Conservation (phyloP, 2,113 vertebrate species). For the Crotalus tigris region DNA sequence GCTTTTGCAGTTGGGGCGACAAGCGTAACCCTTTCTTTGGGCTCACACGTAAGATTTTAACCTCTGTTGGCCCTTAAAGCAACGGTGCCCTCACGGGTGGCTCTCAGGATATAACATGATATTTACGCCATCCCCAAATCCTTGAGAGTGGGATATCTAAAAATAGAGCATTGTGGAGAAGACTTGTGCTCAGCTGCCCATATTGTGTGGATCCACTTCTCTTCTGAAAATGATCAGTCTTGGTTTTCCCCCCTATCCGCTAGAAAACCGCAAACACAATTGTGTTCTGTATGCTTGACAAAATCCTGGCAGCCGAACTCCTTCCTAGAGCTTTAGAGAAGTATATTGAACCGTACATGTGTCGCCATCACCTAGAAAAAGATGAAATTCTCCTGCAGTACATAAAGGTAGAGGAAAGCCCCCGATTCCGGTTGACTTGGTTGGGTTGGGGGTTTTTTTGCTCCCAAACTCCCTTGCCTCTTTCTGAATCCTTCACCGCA, state of each 20-base stretch:
- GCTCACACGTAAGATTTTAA: background rate
- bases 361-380: slow-evolving; percentile 79
- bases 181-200: background rate
- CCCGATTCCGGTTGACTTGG: background rate
- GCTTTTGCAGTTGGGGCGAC: background rate
- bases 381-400: slow-evolving; percentile 89
- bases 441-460: background rate
- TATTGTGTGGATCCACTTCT: background rate
- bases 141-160: background rate
- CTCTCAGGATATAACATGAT: background rate
- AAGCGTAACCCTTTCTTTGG: background rate
- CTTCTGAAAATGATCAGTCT: background rate
- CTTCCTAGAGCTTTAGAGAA: slow-evolving; percentile 80
- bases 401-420: slow-evolving; percentile 78
- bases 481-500: background rate
- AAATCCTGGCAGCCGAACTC: slow-evolving; percentile 87
- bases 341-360: slow-evolving; percentile 80
- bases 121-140: background rate
- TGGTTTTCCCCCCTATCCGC: background rate
- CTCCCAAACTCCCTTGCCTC: rapidly evolving
- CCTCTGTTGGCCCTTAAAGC: background rate
- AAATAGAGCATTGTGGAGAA: background rate
- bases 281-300: slow-evolving; percentile 93
- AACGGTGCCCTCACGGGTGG: too few species aligned
- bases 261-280: slow-evolving; percentile 84